Evolutionary conservation across 2,888 invertebrate genomes (phyloP).

Genomic region (Polia nebulosa): DNA sequence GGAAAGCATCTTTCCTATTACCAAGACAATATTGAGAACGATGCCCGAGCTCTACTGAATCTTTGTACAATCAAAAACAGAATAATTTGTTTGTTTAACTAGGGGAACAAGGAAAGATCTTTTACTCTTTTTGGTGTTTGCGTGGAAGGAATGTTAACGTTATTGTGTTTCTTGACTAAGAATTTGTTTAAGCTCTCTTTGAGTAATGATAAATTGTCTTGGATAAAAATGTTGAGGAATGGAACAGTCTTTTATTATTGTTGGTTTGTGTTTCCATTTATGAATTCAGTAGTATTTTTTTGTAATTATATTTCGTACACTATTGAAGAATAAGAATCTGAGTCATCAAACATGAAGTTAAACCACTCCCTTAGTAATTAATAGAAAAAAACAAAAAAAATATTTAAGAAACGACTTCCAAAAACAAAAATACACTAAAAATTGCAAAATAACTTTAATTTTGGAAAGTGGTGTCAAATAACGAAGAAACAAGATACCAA

Average conservation of each 20-base stretch:
- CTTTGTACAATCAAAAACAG: slow-evolving; percentile 80
- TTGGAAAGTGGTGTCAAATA: too few relatives aligned
- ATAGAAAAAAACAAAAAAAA: neutral
- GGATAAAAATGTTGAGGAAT: neutral
- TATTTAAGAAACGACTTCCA: too few relatives aligned
- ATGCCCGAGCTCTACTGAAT: slow-evolving; percentile 74
- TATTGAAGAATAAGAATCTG: neutral
- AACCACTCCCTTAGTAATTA: neutral
- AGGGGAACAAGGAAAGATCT: slow-evolving; percentile 58
- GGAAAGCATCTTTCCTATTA: slow-evolving; percentile 77
- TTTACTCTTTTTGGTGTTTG: slow-evolving; percentile 56
- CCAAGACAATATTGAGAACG: slow-evolving; percentile 82
- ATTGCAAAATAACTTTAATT: too few relatives aligned
- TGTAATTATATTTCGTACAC: neutral
- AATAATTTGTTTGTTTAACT: slow-evolving; percentile 73
- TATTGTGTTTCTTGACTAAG: slow-evolving; percentile 45
- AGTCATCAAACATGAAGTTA: neutral
- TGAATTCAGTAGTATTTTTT: neutral
- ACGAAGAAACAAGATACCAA: too few relatives aligned
- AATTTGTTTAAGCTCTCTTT: slow-evolving; percentile 37
- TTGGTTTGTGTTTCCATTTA: neutral
- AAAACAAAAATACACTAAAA: too few relatives aligned
- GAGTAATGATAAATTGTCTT: slow-evolving; percentile 26
- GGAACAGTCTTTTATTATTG: neutral
- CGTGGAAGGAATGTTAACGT: slow-evolving; percentile 57